Base-by-base conservation (phyloP, 1,140 invertebrate genomes). In the Lerema accius region DNA sequence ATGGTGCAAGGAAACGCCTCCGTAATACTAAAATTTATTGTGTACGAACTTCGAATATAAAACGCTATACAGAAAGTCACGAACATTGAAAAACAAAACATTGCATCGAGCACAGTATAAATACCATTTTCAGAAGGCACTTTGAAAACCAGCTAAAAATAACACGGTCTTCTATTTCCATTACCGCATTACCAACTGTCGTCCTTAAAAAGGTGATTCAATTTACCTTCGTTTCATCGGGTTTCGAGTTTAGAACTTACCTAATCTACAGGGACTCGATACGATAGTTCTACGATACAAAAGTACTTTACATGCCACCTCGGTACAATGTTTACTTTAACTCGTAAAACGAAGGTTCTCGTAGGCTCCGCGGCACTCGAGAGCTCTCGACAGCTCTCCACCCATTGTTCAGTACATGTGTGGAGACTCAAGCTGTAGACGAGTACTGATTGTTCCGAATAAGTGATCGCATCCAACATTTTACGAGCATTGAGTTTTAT, bases 241-340 rank as follows among this genome's bases (percentile, higher is more conserved):
- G 37, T 43, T 55, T 32, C 11, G 14, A 55, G 51, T 53, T 40
- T 53, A 13, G n/a, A 23, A 53, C 32, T 23, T 23, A 23, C 19
- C 32, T 53, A 53, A 53, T 53, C 50, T 53, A 53, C 26, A 39
- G 32, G 43, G 46, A 60, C 17, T 40, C 42, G 45, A 60, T 48
- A 60, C 42, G 45, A 60, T 48, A 60, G 26, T 46, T 26, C 16
- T 56, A 49, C 39, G 23, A 37, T 55, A 48, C 55, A 59, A 66
- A 69, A 76, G 62, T 67, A 65, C 72, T 75, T 74, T 76, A 65
- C 71, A 76, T 75, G 68, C 65, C 69, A 74, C 69, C 64, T 71
- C 64, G 66, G 66, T 69, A 55, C 63, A 62, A 49, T 71, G 71
- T 71, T 77, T 74, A 63, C 67, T 69, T 72, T 70, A 68, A 35